phyloP scores from a whole-genome alignment of 1,140 invertebrate species.

The Triops longicaudatus region DNA sequence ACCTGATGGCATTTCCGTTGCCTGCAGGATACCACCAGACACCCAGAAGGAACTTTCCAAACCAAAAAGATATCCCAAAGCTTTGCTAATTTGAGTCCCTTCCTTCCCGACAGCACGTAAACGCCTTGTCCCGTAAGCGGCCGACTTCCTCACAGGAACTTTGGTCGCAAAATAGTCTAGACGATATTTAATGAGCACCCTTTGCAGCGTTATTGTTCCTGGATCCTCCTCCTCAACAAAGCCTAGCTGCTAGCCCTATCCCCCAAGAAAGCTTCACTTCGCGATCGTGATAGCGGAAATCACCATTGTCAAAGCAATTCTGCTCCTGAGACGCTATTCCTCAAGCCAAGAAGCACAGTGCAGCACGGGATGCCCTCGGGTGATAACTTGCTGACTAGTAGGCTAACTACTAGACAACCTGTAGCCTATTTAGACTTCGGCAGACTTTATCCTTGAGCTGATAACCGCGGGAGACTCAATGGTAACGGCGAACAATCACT shows the following conservation, averaged over 20 bases:
- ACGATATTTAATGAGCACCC: neutral
- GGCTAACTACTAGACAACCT: neutral
- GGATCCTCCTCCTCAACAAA: neutral
- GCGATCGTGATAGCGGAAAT: neutral
- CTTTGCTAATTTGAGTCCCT: neutral
- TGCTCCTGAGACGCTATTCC: neutral
- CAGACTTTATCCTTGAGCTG: too few species aligned
- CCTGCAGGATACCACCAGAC: neutral
- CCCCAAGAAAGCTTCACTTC: neutral
- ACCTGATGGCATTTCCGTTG: conserved; percentile 14
- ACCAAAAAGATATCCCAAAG: neutral
- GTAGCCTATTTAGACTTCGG: neutral
- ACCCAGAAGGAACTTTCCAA: too few species aligned
- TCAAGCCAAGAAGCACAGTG: neutral
- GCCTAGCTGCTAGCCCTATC: too few species aligned
- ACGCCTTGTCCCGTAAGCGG: neutral
- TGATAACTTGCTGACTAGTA: neutral
- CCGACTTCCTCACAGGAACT: neutral
- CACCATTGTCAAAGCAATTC: neutral
- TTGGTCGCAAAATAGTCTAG: neutral
- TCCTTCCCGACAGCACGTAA: conserved; percentile 1
- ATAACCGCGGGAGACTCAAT: too few species aligned
- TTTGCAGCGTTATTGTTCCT: neutral
- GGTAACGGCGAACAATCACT: too few species aligned
- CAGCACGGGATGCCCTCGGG: neutral